Conservation (phyloP, 1,140 invertebrate genomes). For the Drosophila azteca region DNA sequence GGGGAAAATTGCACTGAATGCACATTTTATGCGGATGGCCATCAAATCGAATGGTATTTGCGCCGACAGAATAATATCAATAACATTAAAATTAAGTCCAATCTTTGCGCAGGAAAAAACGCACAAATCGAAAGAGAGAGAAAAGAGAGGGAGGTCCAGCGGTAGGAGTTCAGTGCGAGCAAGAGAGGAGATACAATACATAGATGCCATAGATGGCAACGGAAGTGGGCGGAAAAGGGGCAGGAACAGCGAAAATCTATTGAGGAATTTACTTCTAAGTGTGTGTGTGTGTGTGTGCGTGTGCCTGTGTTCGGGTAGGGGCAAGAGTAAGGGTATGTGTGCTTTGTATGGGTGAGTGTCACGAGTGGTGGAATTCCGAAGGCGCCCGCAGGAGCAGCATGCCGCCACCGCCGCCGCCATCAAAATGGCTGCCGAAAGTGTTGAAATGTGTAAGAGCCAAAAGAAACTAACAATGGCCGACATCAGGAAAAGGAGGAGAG, state of each 20-base stretch:
- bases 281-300: slow-evolving; percentile 4
- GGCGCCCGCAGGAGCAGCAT: slow-evolving; percentile 43
- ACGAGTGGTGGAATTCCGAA: slow-evolving; percentile 76
- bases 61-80: slow-evolving; percentile 74
- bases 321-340: slow-evolving; percentile 11
- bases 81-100: slow-evolving; percentile 71
- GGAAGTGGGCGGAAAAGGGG: slow-evolving; percentile 36
- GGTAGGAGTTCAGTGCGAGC: neutral
- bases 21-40: slow-evolving; percentile 37
- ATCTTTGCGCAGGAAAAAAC: slow-evolving; percentile 27
- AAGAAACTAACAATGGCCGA: slow-evolving; percentile 43
- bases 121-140: slow-evolving; percentile 5
- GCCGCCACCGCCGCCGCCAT: slow-evolving; percentile 6
- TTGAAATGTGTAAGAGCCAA: slow-evolving; percentile 62
- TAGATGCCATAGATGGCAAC: slow-evolving; percentile 27
- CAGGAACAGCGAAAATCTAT: slow-evolving; percentile 56
- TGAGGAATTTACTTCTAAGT: slow-evolving; percentile 53
- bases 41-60: slow-evolving; percentile 67
- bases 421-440: slow-evolving; percentile 81
- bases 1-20: slow-evolving; percentile 28
- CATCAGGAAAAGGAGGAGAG: slow-evolving; percentile 10
- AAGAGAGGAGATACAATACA: slow-evolving; percentile 7
- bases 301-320: slow-evolving; percentile 2
- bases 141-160: neutral
- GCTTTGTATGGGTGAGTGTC: slow-evolving; percentile 19